These are phyloP conservation scores for Dipus sagitta DNA, from an alignment of 2,797 vertebrate species.

Conservation along the genomic window DNA sequence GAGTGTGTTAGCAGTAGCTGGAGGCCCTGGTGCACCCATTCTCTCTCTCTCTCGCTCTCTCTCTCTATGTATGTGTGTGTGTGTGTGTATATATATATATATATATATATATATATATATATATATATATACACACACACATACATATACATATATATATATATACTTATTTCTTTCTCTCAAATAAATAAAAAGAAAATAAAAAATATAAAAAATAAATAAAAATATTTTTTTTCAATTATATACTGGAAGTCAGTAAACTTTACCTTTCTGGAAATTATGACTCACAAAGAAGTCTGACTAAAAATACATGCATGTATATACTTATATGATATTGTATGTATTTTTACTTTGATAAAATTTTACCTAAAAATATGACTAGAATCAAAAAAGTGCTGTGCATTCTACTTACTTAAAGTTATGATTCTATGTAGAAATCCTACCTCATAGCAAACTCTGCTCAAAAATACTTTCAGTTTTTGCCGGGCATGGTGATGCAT, in stretches of 20 bases:
- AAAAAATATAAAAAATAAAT: too few species aligned
- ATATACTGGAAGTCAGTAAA: not conserved
- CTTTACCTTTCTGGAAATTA: not conserved
- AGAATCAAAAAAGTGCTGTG: not conserved
- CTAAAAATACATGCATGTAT: not conserved
- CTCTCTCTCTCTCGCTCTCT: too few species aligned
- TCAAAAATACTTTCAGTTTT: not conserved
- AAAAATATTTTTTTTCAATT: not conserved
- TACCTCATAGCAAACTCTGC: not conserved
- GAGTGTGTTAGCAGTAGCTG: too few species aligned
- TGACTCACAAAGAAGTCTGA: not conserved
- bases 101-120: too few species aligned
- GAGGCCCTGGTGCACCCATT: too few species aligned
- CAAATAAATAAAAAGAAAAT: not conserved
- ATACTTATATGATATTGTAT: not conserved
- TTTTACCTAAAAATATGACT: conserved; percentile 14
- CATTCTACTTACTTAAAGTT: not conserved
- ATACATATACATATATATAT: too few species aligned
- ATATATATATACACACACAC: too few species aligned
- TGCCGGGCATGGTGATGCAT: too few species aligned
- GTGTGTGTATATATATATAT: too few species aligned
- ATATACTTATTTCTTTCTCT: not conserved
- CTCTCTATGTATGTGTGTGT: too few species aligned
- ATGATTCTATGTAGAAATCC: not conserved
- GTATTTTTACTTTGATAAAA: conserved; percentile 32